These are phyloP conservation scores for Meriones unguiculatus DNA, from an alignment of 2,113 vertebrate species.

Conservation along the genomic window DNA sequence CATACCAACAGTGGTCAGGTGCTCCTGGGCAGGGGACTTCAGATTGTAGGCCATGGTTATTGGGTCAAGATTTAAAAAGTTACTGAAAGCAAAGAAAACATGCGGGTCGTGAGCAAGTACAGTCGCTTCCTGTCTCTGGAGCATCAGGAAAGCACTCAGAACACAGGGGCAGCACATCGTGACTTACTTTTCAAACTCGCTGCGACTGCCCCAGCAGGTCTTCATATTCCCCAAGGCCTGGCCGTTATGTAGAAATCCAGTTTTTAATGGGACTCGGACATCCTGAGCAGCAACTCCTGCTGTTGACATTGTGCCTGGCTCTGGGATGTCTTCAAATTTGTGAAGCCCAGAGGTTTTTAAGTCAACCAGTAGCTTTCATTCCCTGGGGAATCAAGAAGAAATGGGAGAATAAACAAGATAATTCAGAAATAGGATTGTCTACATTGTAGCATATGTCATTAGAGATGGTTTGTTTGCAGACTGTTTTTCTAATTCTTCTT, in stretches of 20 bases:
- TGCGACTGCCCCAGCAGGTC: constrained; percentile 90
- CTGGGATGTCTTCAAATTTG: constrained; percentile 49
- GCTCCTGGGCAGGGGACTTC: constrained; percentile 80
- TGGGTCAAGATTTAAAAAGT: constrained; percentile 91
- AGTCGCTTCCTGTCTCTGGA: neutral
- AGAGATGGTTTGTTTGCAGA: no score
- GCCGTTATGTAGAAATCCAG: constrained; percentile 91
- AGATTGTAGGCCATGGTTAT: constrained; percentile 89
- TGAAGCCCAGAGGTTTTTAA: constrained; percentile 55
- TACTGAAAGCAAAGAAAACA: constrained; percentile 80
- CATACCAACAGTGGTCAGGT: constrained; percentile 80
- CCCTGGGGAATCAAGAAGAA: constrained; percentile 69
- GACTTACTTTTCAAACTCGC: constrained; percentile 93
- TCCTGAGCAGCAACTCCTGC: constrained; percentile 96
- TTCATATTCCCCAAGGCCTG: constrained; percentile 92
- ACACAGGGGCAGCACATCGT: no score
- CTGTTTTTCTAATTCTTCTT: neutral
- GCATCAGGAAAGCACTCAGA: fast-evolving
- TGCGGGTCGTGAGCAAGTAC: neutral
- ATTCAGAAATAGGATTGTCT: neutral
- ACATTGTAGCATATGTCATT: neutral
- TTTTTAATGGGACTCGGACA: constrained; percentile 92
- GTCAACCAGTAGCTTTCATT: constrained; percentile 81
- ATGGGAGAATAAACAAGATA: neutral
- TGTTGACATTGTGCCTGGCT: constrained; percentile 91